These are phyloP conservation scores for Drosophila suzukii DNA, from an alignment of 1,140 invertebrate genomes.

Conservation along the genomic window DNA sequence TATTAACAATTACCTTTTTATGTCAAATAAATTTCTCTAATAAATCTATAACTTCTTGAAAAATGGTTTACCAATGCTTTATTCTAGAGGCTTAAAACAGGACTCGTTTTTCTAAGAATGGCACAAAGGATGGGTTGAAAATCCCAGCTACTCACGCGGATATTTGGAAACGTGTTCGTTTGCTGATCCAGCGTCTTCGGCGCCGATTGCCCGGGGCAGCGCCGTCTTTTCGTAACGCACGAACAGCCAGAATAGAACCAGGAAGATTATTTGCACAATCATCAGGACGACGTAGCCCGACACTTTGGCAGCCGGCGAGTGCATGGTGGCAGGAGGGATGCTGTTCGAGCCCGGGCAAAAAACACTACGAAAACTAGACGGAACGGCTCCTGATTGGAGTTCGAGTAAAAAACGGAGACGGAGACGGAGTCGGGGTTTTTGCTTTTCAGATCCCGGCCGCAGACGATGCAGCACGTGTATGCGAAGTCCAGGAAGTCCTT, in stretches of 20 bases:
- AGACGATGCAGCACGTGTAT: constrained; percentile 70
- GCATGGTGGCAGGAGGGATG: constrained; percentile 56
- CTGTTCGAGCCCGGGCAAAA: constrained; percentile 3
- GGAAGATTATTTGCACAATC: constrained; percentile 84
- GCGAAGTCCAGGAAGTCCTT: constrained; percentile 65
- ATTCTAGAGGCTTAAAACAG: neutral
- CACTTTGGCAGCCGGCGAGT: constrained; percentile 73
- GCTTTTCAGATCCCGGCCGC: constrained; percentile 57
- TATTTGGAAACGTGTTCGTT: constrained; percentile 82
- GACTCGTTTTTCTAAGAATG: neutral
- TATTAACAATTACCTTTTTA: too few relatives aligned
- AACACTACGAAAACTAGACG: constrained; percentile 14
- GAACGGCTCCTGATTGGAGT: constrained; percentile 57
- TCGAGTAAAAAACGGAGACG: constrained; percentile 18
- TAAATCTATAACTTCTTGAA: too few relatives aligned
- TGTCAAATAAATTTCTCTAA: too few relatives aligned
- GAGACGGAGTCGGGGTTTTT: constrained; percentile 9
- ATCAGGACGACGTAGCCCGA: constrained; percentile 81
- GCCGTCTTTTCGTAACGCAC: constrained; percentile 82
- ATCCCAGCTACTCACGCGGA: constrained; percentile 81
- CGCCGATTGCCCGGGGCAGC: constrained; percentile 55
- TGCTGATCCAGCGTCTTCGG: constrained; percentile 75
- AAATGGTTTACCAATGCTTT: too few relatives aligned
- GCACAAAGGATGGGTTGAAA: constrained; percentile 16
- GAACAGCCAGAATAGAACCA: constrained; percentile 82